phyloP scores from a whole-genome alignment of 2,888 invertebrate species.

The Drosophila barbarae region DNA sequence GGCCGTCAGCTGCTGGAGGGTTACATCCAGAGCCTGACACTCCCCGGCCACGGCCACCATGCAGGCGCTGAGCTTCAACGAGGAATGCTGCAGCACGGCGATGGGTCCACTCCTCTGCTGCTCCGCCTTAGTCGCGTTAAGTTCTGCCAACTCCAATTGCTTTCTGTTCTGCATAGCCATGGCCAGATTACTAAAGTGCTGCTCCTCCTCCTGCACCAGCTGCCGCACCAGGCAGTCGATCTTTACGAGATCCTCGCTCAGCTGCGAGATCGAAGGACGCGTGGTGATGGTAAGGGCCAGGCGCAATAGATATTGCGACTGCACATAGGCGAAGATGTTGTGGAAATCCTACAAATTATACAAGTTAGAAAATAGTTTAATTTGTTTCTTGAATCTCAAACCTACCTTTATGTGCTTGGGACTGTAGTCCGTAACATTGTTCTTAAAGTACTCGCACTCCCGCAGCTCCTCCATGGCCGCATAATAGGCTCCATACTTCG shows the following conservation, averaged over 20 bases:
- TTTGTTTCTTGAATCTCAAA: background rate
- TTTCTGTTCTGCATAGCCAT: constrained; percentile 70
- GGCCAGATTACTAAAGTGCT: constrained; percentile 76
- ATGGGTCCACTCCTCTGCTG: constrained; percentile 73
- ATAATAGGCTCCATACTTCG: constrained; percentile 71
- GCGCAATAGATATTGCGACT: constrained; percentile 78
- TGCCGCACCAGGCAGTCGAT: constrained; percentile 74
- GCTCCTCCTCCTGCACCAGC: constrained; percentile 77
- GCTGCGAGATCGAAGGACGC: constrained; percentile 70
- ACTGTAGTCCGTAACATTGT: constrained; percentile 77
- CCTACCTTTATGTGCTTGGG: constrained; percentile 78
- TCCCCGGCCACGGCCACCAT: constrained; percentile 79
- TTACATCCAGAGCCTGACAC: constrained; percentile 77
- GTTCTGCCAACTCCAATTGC: constrained; percentile 69
- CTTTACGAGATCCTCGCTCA: constrained; percentile 70
- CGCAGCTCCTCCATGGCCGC: constrained; percentile 78
- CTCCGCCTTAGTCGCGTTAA: constrained; percentile 67
- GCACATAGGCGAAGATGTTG: constrained; percentile 79
- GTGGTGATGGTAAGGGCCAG: constrained; percentile 77
- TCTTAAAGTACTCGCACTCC: constrained; percentile 78
- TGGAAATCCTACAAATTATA: constrained; percentile 75
- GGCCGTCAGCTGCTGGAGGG: constrained; percentile 75
- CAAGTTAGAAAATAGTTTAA: background rate
- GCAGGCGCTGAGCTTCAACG: constrained; percentile 77
- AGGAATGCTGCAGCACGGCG: constrained; percentile 77